Percentiles rank a stretch among this genome's conserved stretches.
phyloP scores from a whole-genome alignment of 2,888 invertebrate genomes.

The Macrosoma leucophasiata region DNA sequence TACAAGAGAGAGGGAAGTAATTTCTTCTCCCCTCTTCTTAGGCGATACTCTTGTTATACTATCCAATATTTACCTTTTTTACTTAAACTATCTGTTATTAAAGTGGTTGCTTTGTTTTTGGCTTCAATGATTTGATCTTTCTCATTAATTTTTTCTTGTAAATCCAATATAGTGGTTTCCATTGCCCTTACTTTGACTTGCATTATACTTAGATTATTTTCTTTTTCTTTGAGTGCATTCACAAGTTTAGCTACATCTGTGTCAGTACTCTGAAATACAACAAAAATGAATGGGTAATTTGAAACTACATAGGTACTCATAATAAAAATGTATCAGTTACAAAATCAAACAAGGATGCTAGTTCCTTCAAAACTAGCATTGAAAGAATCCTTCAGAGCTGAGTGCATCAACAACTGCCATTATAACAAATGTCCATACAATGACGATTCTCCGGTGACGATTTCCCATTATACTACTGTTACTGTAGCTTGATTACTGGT shows the following conservation, averaged over 20 bases:
- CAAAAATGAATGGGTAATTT: too few species aligned
- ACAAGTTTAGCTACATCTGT: conserved; percentile 71
- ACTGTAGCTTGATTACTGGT: too few species aligned
- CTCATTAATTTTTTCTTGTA: conserved; percentile 88
- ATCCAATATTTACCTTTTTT: conserved; percentile 68
- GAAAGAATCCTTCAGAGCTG: too few species aligned
- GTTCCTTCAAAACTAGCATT: too few species aligned
- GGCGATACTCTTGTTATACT: neutral
- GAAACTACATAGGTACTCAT: too few species aligned
- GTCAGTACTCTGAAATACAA: conserved; percentile 37
- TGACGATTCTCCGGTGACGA: too few species aligned
- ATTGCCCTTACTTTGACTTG: conserved; percentile 75
- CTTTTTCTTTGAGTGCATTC: conserved; percentile 78
- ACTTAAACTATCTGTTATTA: conserved; percentile 83
- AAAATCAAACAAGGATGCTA: too few species aligned
- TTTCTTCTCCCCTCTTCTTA: neutral
- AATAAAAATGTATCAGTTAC: too few species aligned
- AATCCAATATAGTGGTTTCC: conserved; percentile 85
- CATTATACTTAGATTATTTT: conserved; percentile 56
- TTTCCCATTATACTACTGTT: too few species aligned
- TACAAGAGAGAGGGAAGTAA: neutral
- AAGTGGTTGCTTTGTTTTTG: conserved; percentile 84
- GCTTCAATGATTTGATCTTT: conserved; percentile 90
- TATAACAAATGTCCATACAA: too few species aligned
- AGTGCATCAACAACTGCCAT: too few species aligned